These are phyloP conservation scores for Pogonus chalceus DNA, from an alignment of 1,140 invertebrate species.

Conservation along the genomic window DNA sequence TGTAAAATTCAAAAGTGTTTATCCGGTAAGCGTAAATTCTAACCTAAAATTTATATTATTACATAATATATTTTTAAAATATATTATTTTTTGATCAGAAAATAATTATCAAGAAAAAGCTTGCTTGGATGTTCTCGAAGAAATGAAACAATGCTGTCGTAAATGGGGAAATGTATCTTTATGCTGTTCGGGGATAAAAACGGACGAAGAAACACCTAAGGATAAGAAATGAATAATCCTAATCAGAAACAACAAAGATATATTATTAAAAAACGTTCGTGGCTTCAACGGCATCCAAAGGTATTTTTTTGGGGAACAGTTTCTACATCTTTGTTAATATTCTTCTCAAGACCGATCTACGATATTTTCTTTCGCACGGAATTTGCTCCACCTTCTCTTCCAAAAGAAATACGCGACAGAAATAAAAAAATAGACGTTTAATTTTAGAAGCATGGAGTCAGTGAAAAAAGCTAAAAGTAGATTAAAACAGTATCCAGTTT, in stretches of 20 bases:
- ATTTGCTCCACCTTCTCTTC: slow-evolving; percentile 18
- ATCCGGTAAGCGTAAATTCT: slow-evolving; percentile 40
- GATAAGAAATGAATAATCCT: slow-evolving; percentile 21
- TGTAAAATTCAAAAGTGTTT: slow-evolving; percentile 69
- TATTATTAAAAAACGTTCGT: slow-evolving; percentile 31
- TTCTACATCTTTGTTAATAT: slow-evolving; percentile 37
- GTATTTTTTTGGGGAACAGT: slow-evolving; percentile 39
- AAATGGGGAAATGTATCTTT: slow-evolving; percentile 46
- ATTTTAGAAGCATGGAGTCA: slow-evolving; percentile 55
- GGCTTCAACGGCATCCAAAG: slow-evolving; percentile 43
- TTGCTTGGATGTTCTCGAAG: slow-evolving; percentile 49
- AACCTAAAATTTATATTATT: slow-evolving; percentile 9
- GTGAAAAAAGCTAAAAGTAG: slow-evolving; percentile 61
- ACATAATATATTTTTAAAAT: slow-evolving; percentile 12
- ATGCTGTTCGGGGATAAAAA: slow-evolving; percentile 56
- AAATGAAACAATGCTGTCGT: slow-evolving; percentile 53
- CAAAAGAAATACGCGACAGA: slow-evolving; percentile 3
- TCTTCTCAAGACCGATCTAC: slow-evolving; percentile 62
- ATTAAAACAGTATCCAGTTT: slow-evolving; percentile 58
- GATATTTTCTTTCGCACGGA: slow-evolving; percentile 42
- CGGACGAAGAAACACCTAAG: slow-evolving; percentile 20
- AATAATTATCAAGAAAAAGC: slow-evolving; percentile 55
- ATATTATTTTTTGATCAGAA: slow-evolving; percentile 40
- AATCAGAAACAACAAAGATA: slow-evolving; percentile 23
- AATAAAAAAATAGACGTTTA: slow-evolving; percentile 9